These are phyloP conservation scores for Sarcophaga variegata DNA, from an alignment of 2,888 invertebrate genomes.

Conservation along the genomic window DNA sequence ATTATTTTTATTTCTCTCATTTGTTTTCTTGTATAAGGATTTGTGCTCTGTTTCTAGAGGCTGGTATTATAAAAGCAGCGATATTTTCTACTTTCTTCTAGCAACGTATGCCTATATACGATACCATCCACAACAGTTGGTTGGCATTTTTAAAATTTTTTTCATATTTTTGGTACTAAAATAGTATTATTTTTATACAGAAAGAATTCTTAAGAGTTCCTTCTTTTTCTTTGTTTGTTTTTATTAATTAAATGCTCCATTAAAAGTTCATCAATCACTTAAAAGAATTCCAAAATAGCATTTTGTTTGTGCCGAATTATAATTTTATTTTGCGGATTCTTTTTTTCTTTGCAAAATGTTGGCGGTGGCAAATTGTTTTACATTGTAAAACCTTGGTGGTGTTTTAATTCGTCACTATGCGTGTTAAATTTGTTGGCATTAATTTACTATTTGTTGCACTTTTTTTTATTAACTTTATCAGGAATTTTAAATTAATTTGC, in stretches of 20 bases:
- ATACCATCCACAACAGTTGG: conserved; percentile 38
- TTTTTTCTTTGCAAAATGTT: conserved; percentile 35
- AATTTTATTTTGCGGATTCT: background rate
- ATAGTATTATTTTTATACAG: background rate
- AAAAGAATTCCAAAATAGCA: conserved; percentile 5
- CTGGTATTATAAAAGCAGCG: background rate
- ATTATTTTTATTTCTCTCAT: background rate
- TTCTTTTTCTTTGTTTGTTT: background rate
- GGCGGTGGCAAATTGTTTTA: conserved; percentile 37
- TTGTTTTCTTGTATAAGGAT: conserved; percentile 16
- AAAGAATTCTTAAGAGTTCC: conserved; percentile 30
- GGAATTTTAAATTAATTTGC: conserved; percentile 19
- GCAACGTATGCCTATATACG: conserved; percentile 3
- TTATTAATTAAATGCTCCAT: conserved; percentile 29
- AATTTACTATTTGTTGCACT: background rate
- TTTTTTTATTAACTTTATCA: background rate
- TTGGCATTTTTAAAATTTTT: conserved; percentile 1
- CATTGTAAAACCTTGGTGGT: background rate
- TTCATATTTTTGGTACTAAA: background rate
- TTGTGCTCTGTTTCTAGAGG: conserved; percentile 5
- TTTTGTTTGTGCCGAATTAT: background rate
- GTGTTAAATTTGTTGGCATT: background rate
- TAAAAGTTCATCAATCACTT: conserved; percentile 60
- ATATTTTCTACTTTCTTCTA: conserved; percentile 48
- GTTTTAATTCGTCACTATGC: conserved; percentile 41